Conservation (phyloP, 2,888 invertebrate species). For the Lumbricus terrestris region DNA sequence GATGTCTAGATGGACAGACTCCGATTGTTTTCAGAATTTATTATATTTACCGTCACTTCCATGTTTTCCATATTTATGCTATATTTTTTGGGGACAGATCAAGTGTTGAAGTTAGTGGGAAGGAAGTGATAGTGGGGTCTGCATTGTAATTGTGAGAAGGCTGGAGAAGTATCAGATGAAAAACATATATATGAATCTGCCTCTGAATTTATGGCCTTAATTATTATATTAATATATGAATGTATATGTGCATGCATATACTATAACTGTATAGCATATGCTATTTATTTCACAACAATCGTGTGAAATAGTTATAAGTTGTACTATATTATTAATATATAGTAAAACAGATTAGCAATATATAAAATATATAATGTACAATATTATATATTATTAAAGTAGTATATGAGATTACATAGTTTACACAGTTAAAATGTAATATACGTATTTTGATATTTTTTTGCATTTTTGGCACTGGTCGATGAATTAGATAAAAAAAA, state of each 20-base stretch:
- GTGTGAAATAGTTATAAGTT: no score
- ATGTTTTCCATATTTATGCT: constrained; percentile 3
- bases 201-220: background rate
- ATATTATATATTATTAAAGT: background rate
- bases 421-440: background rate
- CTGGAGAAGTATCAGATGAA: background rate
- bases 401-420: background rate
- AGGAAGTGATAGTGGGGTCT: background rate
- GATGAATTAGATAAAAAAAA: background rate
- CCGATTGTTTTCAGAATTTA: background rate
- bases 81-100: background rate
- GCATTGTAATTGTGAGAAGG: background rate
- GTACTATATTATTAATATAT: no score
- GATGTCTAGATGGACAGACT: background rate
- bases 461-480: background rate
- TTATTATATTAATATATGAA: no score
- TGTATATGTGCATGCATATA: background rate
- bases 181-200: background rate
- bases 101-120: background rate
- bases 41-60: background rate
- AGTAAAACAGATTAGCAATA: no score
- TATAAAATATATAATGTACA: no score
- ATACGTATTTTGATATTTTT: background rate
- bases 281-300: no score
- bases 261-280: background rate